Evolutionary conservation across 2,888 invertebrate species (phyloP).

Genomic region (Cepaea hortensis): DNA sequence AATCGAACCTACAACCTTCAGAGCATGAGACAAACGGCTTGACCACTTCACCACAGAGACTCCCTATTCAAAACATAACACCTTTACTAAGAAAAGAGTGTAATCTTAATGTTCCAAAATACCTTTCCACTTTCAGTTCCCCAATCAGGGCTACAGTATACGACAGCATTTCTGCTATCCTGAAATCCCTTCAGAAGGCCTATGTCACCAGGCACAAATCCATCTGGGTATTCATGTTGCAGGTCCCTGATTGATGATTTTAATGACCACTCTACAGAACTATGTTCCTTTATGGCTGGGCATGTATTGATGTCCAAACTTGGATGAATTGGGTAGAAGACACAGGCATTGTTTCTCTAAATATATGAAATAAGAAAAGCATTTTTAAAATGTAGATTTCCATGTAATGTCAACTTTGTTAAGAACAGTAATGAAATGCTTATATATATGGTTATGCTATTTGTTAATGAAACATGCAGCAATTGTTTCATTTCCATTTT

Average conservation of each 20-base stretch:
- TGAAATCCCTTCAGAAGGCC: not conserved
- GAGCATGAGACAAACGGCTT: too few species aligned
- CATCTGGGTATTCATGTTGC: slow-evolving; percentile 10
- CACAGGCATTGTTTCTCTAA: not conserved
- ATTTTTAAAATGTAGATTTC: not conserved
- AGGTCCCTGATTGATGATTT: not conserved
- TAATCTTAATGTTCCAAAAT: not conserved
- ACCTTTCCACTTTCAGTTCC: slow-evolving; percentile 20
- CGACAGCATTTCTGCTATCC: not conserved
- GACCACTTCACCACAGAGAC: too few species aligned
- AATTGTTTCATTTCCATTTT: too few species aligned
- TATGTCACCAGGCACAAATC: not conserved
- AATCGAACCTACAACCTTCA: too few species aligned
- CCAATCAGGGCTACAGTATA: slow-evolving; percentile 35
- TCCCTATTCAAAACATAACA: too few species aligned
- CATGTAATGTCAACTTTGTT: not conserved
- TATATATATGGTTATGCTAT: too few species aligned
- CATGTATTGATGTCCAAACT: slow-evolving; percentile 24
- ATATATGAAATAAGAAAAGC: not conserved
- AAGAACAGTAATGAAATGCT: not conserved
- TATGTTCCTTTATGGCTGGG: not conserved
- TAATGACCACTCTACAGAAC: not conserved
- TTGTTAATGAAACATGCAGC: too few species aligned
- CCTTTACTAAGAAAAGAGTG: too few species aligned
- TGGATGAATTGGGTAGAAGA: slow-evolving; percentile 37